Evolutionary conservation across 2,888 invertebrate genomes (phyloP), one percentile per base, ranked within the genome.

Genomic region (Lasioglossum lativentre): DNA sequence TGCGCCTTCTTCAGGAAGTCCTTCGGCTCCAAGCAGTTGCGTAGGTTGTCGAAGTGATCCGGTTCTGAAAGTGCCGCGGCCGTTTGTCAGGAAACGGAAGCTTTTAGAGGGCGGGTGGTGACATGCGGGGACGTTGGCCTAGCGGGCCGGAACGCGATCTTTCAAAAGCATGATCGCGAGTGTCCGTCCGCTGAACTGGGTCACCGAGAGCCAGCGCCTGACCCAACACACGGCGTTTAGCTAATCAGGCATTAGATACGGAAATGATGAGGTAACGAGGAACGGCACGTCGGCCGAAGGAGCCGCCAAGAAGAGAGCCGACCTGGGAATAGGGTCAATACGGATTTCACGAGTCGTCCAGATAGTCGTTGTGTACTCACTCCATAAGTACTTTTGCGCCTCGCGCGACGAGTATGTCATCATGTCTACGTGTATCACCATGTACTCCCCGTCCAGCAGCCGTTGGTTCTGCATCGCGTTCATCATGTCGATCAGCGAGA

Each of bases 401-500:
- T 98, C 97, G 95, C 96, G 96, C 89, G 96, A 96, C 30, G 97
- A 97, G 95, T 98, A 98, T n/a, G 98, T 97, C 96, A 98, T 97
- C 97, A 97, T 98, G 94, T 99, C 99, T 30, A 99, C 98, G 95
- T 98, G 98, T 94, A 99, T 98, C 86, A 99, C 98, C 96, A 99
- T 97, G 95, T 99, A 99, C 94, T 99, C 98, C 40, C 99, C 99
- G 88, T 98, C 97, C 94, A 99, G 97, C 83, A 99, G 95, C 89
- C 98, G 97, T 68, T 97, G 96, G 52, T 97, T 97, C 94, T 99
- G 98, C 98, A 99, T 98, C 38, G 97, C 97, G 56, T 97, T 96
- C 98, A 99, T 98, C 96, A 99, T 97, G 91, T 98, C 98, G 86
- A 98, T 97, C 78, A 99, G 96, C 5, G 98, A 97, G 83, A 97